Base-by-base conservation (phyloP, 2,797 vertebrate genomes). In the Choloepus didactylus region DNA sequence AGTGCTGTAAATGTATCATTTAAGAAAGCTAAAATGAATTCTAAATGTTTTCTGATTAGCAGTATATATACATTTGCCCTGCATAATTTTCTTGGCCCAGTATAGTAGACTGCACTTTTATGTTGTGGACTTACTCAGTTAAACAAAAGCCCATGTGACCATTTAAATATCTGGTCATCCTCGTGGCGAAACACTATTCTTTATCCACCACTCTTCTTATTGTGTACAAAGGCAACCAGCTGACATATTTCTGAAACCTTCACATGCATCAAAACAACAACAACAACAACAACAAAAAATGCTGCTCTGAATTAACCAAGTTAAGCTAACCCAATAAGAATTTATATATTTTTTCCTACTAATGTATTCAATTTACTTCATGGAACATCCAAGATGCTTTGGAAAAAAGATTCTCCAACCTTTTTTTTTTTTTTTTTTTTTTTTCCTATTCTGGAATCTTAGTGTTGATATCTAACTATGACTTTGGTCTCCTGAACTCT, bases 371-470 rank as follows among this genome's bases (percentile, higher is more conserved):
- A 14, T 82, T 93, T 85, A 16, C 27, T 87, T 91, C 19, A 18
- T 5, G 49, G 14, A 94, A 76, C 49, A 70, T 69, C 27, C 76
- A 49, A 35, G 25, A 31, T 46, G 5, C 18, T 88, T 95, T 83
- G 82, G 7, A 88, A 96, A 96, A 29, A 80, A 84, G 25, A 66
- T 76, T 80, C 59, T 80, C 14, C 41, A 59, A 59, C 12, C 21
- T 16, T 9, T 87, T 91, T 91, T 80, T 59, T 35, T 91, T 91
- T 80, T 59, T 35, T 35, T 35, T 35, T 35, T 35, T 35, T 35
- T 35, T 35, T 35, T 35, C 35, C 38, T 89, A 31, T n/a, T 81
- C 54, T 41, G 8, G 18, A 94, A n/a, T 83, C 31, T 35, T 80
- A 59, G 14, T 66, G 29, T 67, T 91, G 11, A 85, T 27, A 59